phyloP scores from a whole-genome alignment of 2,888 invertebrate species.

The Lissocephala sabroskyi region DNA sequence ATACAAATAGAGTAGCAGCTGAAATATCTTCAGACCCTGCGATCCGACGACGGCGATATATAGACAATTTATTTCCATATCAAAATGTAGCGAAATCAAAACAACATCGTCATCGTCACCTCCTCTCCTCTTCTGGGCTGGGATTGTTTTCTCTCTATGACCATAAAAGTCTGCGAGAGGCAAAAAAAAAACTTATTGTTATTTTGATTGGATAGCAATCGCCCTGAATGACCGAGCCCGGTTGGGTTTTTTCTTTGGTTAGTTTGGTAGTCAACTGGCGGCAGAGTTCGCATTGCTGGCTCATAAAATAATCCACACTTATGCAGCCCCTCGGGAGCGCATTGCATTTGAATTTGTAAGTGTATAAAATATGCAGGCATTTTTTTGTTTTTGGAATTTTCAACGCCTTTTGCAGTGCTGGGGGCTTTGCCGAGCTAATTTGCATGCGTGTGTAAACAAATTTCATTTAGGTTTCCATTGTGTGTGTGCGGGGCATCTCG shows the following conservation, averaged over 20 bases:
- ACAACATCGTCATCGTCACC: neutral
- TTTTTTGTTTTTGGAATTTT: slow-evolving; percentile 36
- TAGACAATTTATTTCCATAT: slow-evolving; percentile 1
- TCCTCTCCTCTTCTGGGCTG: neutral
- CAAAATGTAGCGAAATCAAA: neutral
- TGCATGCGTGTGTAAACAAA: slow-evolving; percentile 30
- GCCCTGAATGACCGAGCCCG: neutral
- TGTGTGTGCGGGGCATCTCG: no score
- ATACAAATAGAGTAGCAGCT: neutral
- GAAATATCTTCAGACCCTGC: neutral
- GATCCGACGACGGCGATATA: neutral
- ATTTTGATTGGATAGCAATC: neutral
- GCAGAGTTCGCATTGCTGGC: neutral
- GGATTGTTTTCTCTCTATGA: neutral
- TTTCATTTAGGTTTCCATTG: no score
- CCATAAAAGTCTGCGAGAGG: neutral
- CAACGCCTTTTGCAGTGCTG: slow-evolving; percentile 37
- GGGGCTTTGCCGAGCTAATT: slow-evolving; percentile 19
- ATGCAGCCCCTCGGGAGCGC: slow-evolving; percentile 20
- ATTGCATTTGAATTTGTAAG: slow-evolving; percentile 21
- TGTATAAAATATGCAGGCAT: slow-evolving; percentile 5
- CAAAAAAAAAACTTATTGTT: slow-evolving; percentile 4
- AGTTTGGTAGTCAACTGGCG: no score
- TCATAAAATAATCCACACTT: slow-evolving; percentile 30
- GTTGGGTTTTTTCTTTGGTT: neutral